Percentiles rank a stretch among this genome's conserved stretches.
Conservation (phyloP, 1,140 invertebrate genomes). For the Frieseomelitta varia region DNA sequence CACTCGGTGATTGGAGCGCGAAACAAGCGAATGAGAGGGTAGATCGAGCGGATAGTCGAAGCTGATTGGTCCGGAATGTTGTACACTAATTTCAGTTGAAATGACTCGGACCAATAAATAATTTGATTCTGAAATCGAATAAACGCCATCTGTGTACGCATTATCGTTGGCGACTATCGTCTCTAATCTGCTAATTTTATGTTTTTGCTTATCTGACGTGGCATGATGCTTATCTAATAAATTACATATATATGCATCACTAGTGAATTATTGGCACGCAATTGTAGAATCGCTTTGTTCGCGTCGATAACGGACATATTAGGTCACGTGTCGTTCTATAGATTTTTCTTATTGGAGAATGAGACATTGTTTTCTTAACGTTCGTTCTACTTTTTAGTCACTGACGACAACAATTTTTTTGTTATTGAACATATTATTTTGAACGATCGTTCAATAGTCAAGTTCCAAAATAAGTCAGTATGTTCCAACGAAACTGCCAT, state of each 20-base stretch:
- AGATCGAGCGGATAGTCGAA: neutral
- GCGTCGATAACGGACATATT: constrained; percentile 22
- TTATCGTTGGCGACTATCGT: neutral
- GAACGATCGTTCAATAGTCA: neutral
- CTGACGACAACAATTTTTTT: neutral
- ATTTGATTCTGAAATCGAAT: neutral
- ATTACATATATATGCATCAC: constrained; percentile 26
- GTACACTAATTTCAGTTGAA: neutral
- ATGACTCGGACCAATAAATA: neutral
- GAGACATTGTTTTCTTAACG: constrained; percentile 3
- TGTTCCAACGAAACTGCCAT: neutral
- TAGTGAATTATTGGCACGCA: constrained; percentile 22
- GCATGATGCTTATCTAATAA: constrained; percentile 43
- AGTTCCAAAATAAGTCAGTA: neutral
- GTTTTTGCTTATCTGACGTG: constrained; percentile 36
- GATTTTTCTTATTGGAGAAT: constrained; percentile 9
- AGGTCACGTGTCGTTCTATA: constrained; percentile 8
- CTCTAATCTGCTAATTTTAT: neutral
- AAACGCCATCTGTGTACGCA: constrained; percentile 7
- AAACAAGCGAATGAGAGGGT: constrained; percentile 7
- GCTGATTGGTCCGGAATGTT: neutral
- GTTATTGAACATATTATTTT: neutral
- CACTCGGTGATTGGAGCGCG: neutral
- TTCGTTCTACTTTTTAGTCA: neutral
- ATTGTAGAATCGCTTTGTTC: constrained; percentile 4